Conservation (phyloP, 2,113 vertebrate species). For the Sisor rabdophorus region DNA sequence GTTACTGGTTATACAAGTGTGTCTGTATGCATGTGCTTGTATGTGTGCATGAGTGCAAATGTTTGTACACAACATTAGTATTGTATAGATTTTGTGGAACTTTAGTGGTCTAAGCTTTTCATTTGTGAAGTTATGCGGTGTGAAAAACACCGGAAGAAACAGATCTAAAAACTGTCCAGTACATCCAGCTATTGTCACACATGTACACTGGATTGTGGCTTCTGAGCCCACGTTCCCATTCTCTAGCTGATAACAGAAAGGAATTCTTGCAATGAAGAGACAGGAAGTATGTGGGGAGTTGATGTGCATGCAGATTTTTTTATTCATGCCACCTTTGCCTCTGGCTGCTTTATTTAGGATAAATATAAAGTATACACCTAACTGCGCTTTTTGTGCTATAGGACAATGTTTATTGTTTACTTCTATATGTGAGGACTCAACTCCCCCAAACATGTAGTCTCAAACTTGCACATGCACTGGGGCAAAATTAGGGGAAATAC, state of each 20-base stretch:
- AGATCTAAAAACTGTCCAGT: constrained; percentile 34
- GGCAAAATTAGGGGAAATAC: constrained; percentile 67
- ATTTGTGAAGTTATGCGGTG: constrained; percentile 15
- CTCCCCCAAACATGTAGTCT: not conserved
- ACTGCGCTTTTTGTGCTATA: not conserved
- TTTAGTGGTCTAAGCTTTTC: not conserved
- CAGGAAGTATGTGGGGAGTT: constrained; percentile 27
- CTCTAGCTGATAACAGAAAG: constrained; percentile 43
- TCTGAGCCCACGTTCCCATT: constrained; percentile 6
- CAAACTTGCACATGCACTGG: constrained; percentile 13
- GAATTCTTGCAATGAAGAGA: constrained; percentile 27
- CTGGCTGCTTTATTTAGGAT: too few relatives aligned
- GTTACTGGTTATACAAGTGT: not conserved
- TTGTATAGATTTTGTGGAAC: not conserved
- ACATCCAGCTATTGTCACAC: constrained; percentile 63
- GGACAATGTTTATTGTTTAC: not conserved
- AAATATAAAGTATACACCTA: too few relatives aligned
- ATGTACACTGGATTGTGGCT: constrained; percentile 32
- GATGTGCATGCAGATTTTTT: constrained; percentile 15
- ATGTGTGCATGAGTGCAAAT: not conserved
- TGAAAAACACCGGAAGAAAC: constrained; percentile 38
- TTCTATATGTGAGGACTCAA: not conserved
- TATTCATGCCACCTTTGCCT: too few relatives aligned
- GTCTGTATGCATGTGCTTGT: not conserved
- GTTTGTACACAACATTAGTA: not conserved